Evolutionary conservation across 2,888 invertebrate genomes (phyloP), one percentile per base, ranked within the genome.

Genomic region (Adelphocoris suturalis): DNA sequence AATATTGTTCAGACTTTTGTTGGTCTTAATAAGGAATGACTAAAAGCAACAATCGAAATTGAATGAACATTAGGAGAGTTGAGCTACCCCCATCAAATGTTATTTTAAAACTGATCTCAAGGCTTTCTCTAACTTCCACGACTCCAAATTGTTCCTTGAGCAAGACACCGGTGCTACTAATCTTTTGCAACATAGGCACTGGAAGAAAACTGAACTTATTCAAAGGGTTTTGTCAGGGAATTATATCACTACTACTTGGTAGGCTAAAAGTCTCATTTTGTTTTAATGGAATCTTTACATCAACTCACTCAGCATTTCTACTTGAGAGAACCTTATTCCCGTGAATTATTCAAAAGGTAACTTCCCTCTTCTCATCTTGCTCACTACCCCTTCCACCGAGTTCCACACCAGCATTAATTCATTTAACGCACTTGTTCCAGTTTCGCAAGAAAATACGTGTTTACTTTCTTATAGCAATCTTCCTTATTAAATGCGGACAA

Each of bases 341-440:
- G 52, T 82, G 82, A 82, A 82, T 82, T 82, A 82, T 82, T 82
- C 82, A 82, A 52, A 55, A 55, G 82, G 82, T 82, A 82, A 82
- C 52, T 82, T 82, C n/a, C 82, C 46, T 81, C 81, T 47, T 19
- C 46, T 46, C 46, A 13, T 14, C 57, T n/a, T n/a, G n/a, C n/a
- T n/a, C n/a, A 16, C 37, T 52, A 16, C 23, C 68, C 23, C 68
- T 23, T 23, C 11, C 82, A 13, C 52, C 16, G 52, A 27, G 19
- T 27, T 82, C 55, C 52, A 55, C 82, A 14, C 28, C 82, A 19
- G 82, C 14, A 82, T 47, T 82, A 82, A 82, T 82, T 82, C 82
- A 82, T 82, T 82, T 52, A 52, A 19, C 82, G 55, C 55, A 52
- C 82, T 55, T 52, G 82, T 47, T 78, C 37, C 78, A 4, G 23